Evolutionary conservation across 2,797 vertebrate genomes (phyloP).

Genomic region (Enteromius mattozi): DNA sequence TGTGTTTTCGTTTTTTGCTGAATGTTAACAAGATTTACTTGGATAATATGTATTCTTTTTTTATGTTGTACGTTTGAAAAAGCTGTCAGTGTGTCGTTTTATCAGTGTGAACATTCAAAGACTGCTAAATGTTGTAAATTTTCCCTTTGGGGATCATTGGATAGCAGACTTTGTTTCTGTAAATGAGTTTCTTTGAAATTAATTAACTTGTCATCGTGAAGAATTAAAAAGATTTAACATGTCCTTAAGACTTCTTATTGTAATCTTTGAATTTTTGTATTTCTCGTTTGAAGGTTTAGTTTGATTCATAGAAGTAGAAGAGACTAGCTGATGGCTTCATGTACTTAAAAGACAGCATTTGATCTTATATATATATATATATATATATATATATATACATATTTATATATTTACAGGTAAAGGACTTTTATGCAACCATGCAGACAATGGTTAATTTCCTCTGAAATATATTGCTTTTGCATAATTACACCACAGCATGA

Average conservation of each 20-base stretch:
- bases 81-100: not conserved
- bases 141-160: slow-evolving; percentile 1
- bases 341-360: not conserved
- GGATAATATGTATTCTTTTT: not conserved
- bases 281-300: not conserved
- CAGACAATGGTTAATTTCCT: not conserved
- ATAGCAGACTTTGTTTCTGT: slow-evolving; percentile 6
- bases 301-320: not conserved
- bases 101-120: slow-evolving; percentile 8
- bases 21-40: slow-evolving; percentile 10
- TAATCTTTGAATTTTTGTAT: slow-evolving; percentile 10
- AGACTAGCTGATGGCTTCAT: not conserved
- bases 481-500: slow-evolving; percentile 31
- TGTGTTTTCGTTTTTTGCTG: slow-evolving; percentile 25
- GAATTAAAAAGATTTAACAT: not conserved
- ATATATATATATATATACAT: not conserved
- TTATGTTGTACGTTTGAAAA: slow-evolving; percentile 4
- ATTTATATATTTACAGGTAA: not conserved
- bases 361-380: not conserved
- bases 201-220: not conserved
- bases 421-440: not conserved
- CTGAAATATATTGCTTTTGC: slow-evolving; percentile 18
- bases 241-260: not conserved
- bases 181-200: not conserved
- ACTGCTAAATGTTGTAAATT: not conserved